Evolutionary conservation across 2,113 vertebrate genomes (phyloP).

Genomic region (Dipodomys ordii): DNA sequence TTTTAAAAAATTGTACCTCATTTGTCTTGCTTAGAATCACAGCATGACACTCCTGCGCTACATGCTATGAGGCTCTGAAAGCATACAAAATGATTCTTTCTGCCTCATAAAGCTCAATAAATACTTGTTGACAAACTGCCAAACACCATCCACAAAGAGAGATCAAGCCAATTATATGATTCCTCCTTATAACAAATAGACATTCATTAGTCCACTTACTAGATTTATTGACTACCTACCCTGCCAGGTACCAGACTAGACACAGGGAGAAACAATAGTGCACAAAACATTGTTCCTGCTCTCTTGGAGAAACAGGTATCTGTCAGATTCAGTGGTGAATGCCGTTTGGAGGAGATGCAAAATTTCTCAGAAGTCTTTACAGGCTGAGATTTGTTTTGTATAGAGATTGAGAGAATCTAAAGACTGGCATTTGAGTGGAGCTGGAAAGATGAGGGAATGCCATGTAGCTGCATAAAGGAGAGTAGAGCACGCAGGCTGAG

Average conservation of each 20-base stretch:
- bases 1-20: slow-evolving; percentile 29
- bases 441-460: neutral
- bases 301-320: neutral
- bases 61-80: neutral
- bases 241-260: neutral
- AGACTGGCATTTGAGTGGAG: neutral
- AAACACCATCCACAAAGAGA: slow-evolving; percentile 39
- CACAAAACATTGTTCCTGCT: neutral
- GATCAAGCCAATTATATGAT: slow-evolving; percentile 28
- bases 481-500: neutral
- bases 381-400: neutral
- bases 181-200: slow-evolving; percentile 37
- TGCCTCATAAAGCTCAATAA: slow-evolving; percentile 42
- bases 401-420: neutral
- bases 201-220: slow-evolving; percentile 31
- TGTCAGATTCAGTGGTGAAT: neutral
- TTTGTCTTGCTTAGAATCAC: slow-evolving; percentile 76
- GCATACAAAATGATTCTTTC: neutral
- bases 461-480: neutral
- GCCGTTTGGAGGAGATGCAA: neutral
- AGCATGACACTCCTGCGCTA: slow-evolving; percentile 15
- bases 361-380: slow-evolving; percentile 7
- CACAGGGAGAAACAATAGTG: neutral
- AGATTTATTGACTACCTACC: neutral
- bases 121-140: slow-evolving; percentile 38